Evolutionary conservation across 2,113 vertebrate species (phyloP).

Genomic region (Coturnix japonica): DNA sequence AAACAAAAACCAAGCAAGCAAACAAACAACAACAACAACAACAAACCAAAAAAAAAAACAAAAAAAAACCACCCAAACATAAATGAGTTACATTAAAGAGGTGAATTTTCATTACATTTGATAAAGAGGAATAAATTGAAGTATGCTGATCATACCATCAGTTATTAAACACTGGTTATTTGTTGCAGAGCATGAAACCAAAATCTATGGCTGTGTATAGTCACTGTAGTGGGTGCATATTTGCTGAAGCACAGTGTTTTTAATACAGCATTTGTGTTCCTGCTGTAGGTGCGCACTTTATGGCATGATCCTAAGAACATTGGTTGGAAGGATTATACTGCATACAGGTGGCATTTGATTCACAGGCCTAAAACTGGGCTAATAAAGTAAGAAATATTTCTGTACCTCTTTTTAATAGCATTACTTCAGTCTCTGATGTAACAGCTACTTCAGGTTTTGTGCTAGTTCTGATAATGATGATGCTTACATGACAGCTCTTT

Average conservation of each 20-base stretch:
- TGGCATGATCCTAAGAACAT: slow-evolving; percentile 98
- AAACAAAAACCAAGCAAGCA: no score
- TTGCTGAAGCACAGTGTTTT: background rate
- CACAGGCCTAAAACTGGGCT: slow-evolving; percentile 97
- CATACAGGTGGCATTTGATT: slow-evolving; percentile 97
- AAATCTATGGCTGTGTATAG: background rate
- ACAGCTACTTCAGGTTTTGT: background rate
- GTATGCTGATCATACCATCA: background rate
- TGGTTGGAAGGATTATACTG: slow-evolving; percentile 98
- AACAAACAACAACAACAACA: no score
- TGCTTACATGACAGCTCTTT: background rate
- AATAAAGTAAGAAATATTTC: slow-evolving; percentile 85
- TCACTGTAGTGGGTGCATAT: fast-evolving
- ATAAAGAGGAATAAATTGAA: background rate
- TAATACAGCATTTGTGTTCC: slow-evolving; percentile 7
- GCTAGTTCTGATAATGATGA: background rate
- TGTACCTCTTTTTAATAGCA: background rate
- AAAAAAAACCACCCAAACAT: no score
- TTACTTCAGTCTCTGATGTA: background rate
- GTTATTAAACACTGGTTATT: background rate
- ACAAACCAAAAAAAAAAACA: background rate
- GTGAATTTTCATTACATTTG: background rate
- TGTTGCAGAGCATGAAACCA: no score
- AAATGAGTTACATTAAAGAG: background rate
- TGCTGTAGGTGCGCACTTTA: slow-evolving; percentile 88